Evolutionary conservation across 2,888 invertebrate genomes (phyloP), one percentile per base, ranked within the genome.

Genomic region (Phengaris arion): DNA sequence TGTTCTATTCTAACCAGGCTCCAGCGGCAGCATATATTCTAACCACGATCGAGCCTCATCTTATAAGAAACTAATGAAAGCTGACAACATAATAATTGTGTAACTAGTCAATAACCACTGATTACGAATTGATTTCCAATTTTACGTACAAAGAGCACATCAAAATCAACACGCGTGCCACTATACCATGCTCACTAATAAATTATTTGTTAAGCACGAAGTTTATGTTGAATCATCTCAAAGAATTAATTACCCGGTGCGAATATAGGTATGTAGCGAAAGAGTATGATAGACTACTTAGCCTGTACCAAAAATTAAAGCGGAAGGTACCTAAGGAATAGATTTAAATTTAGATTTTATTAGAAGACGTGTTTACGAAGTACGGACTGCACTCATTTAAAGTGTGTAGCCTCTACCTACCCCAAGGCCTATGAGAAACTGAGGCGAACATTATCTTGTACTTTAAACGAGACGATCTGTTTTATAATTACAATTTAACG

Each of bases 91-190:
- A 35, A 64, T 64, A 64, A 12, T 35, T 64, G 52, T 52, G 64
- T 35, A 45, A 12, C 54, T 55, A 51, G 81, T 84, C 83, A 81
- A 84, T 83, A 79, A 81, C 78, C 77, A 80, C 73, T 74, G 70
- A 79, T 78, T 77, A 78, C 84, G 83, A 85, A 86, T 84, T 81
- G 82, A 82, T 83, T 80, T 84, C 83, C 85, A 83, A 69, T 46
- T 48, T 9, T 9, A 69, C 48, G 79, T 78, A 80, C 77, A 78
- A 79, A 79, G 68, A 46, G 68, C 73, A 72, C 76, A 74, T 75
- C 76, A 78, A 76, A 48, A 79, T 75, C 74, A 77, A 79, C 74
- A 76, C 74, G 68, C 57, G 74, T 72, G 35, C 35, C 35, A 9
- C 22, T 12, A 64, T 22, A 22, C 64, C 64, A 7, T 13, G 64